These are phyloP conservation scores for Rhyacophila brunnea DNA, from an alignment of 1,140 invertebrate species.

Conservation along the genomic window DNA sequence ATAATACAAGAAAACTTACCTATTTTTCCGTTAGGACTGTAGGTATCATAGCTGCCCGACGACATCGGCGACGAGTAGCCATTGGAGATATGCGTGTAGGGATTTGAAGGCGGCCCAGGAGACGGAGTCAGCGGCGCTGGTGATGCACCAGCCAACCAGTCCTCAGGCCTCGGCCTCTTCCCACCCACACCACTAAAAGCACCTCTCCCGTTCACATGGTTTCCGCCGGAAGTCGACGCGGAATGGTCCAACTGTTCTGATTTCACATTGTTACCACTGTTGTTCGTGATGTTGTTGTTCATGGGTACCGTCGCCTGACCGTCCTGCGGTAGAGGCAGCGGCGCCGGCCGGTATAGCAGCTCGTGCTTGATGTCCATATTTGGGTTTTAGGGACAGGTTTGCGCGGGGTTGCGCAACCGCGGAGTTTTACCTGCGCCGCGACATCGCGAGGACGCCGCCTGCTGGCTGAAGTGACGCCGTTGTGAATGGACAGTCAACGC, in stretches of 20 bases:
- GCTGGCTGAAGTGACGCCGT: neutral
- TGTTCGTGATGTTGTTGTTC: constrained; percentile 42
- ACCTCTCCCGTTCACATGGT: neutral
- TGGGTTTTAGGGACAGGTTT: neutral
- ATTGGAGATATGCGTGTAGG: constrained; percentile 64
- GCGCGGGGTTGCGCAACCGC: neutral
- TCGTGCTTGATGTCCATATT: constrained; percentile 34
- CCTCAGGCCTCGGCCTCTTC: constrained; percentile 49
- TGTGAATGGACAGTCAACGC: neutral
- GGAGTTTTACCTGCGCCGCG: constrained; percentile 26
- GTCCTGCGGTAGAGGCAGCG: constrained; percentile 35
- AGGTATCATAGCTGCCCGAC: constrained; percentile 80
- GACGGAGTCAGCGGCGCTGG: constrained; percentile 61
- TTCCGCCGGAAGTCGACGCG: constrained; percentile 30
- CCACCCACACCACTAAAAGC: constrained; percentile 20
- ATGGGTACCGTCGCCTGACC: too few species aligned
- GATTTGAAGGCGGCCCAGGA: constrained; percentile 56
- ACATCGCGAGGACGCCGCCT: constrained; percentile 13
- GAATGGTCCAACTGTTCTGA: constrained; percentile 46
- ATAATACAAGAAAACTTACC: constrained; percentile 60
- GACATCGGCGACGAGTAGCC: constrained; percentile 82
- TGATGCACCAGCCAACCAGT: constrained; percentile 62
- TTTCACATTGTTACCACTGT: constrained; percentile 44
- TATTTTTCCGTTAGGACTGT: constrained; percentile 83
- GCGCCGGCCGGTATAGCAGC: constrained; percentile 36